A percentile compares a stretch with the other conserved stretches of the same genome.
Evolutionary conservation across 2,888 invertebrate species (phyloP).

Genomic region (Agrilus cyanescens): DNA sequence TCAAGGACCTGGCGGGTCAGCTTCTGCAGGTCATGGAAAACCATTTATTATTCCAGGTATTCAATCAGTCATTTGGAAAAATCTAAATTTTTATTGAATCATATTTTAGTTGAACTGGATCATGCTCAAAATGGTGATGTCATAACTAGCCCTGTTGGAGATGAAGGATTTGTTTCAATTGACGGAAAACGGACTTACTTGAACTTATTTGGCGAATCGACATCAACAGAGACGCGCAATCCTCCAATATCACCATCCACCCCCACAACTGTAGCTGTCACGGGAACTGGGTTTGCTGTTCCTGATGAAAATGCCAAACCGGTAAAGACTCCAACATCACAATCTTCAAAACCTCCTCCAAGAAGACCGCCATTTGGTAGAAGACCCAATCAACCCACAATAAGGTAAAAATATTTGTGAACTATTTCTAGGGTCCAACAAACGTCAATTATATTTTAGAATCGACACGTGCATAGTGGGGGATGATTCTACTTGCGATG

Average conservation of each 20-base stretch:
- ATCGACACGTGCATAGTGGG: constrained; percentile 93
- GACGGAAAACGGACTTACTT: constrained; percentile 84
- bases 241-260: constrained; percentile 29
- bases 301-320: constrained; percentile 41
- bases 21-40: constrained; percentile 34
- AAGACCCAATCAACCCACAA: constrained; percentile 55
- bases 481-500: constrained; percentile 82
- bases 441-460: constrained; percentile 28
- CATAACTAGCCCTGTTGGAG: constrained; percentile 66
- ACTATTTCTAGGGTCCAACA: background rate
- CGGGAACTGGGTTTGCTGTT: constrained; percentile 55
- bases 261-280: constrained; percentile 32
- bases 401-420: constrained; percentile 36
- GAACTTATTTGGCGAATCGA: constrained; percentile 62
- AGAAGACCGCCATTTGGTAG: constrained; percentile 46
- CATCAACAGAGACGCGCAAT: constrained; percentile 30
- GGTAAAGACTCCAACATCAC: constrained; percentile 20
- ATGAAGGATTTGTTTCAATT: constrained; percentile 81
- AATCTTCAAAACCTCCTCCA: constrained; percentile 34
- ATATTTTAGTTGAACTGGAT: constrained; percentile 49
- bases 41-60: constrained; percentile 43
- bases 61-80: background rate
- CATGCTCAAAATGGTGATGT: constrained; percentile 51
- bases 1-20: constrained; percentile 62
- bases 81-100: constrained; percentile 1